These are phyloP conservation scores for Theocolax elegans DNA, from an alignment of 1,140 invertebrate species.

Conservation along the genomic window DNA sequence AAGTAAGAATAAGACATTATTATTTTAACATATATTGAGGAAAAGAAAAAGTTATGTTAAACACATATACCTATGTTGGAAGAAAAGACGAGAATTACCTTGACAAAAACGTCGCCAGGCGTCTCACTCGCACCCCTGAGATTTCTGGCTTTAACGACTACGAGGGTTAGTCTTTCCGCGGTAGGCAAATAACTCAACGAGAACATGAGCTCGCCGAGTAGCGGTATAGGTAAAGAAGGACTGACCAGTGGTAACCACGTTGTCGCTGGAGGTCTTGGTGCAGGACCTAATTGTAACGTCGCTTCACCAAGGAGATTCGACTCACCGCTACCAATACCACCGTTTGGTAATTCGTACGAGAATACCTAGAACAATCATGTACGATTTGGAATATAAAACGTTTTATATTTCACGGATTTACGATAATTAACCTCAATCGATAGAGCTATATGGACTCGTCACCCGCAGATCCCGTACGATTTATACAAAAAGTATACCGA, in stretches of 20 bases:
- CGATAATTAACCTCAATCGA: no score
- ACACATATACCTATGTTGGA: no score
- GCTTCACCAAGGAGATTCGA: constrained; percentile 59
- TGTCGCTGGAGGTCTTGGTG: constrained; percentile 63
- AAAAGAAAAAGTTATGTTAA: no score
- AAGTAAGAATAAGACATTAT: constrained; percentile 9
- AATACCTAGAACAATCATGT: no score
- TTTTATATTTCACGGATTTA: no score
- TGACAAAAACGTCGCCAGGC: constrained; percentile 63
- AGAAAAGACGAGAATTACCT: no score
- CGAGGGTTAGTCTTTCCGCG: constrained; percentile 71
- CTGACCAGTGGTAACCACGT: constrained; percentile 68
- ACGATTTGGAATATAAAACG: no score
- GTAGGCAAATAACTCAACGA: constrained; percentile 72
- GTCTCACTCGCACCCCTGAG: constrained; percentile 54
- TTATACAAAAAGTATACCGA: no score
- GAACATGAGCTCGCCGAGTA: constrained; percentile 72
- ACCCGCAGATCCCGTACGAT: no score
- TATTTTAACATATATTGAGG: background rate
- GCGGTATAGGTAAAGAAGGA: constrained; percentile 70
- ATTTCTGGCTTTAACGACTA: constrained; percentile 72
- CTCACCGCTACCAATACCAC: constrained; percentile 14
- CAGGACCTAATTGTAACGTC: constrained; percentile 67
- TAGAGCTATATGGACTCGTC: no score
- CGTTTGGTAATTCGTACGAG: constrained; percentile 51